Percentiles rank a stretch among this genome's conserved stretches.
These are phyloP conservation scores for Amaurobius ferox DNA, from an alignment of 2,888 invertebrate genomes.

Conservation along the genomic window DNA sequence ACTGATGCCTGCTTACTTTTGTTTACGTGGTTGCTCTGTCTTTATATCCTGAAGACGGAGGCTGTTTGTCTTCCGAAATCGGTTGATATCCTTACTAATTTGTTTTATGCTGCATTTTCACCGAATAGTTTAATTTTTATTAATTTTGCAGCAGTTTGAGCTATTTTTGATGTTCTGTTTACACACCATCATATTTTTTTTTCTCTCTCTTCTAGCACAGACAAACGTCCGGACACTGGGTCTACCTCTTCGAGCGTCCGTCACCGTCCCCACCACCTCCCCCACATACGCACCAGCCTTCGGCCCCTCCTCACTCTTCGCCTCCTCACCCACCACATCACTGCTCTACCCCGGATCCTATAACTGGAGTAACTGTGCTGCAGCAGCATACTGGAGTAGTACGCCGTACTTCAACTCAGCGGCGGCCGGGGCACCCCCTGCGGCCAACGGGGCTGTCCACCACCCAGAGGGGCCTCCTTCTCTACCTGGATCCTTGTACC, in stretches of 20 bases:
- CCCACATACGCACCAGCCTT: background rate
- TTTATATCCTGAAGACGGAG: too few species aligned
- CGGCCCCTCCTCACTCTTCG: background rate
- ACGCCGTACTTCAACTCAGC: background rate
- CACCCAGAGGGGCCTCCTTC: background rate
- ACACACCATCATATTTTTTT: background rate
- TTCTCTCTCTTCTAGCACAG: background rate
- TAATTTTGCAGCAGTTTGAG: too few species aligned
- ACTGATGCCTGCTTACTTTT: too few species aligned
- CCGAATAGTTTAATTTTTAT: too few species aligned
- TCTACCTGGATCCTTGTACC: background rate
- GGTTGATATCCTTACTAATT: too few species aligned
- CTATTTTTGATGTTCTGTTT: too few species aligned
- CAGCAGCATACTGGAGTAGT: background rate
- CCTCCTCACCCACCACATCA: background rate
- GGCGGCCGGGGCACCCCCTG: background rate
- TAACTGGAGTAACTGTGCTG: background rate
- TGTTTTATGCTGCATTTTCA: too few species aligned
- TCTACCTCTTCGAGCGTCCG: background rate
- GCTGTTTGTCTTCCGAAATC: too few species aligned
- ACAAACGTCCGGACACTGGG: constrained; percentile 4
- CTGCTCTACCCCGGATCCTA: background rate
- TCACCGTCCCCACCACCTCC: background rate
- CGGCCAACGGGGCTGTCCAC: background rate
- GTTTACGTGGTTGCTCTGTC: too few species aligned